Evolutionary conservation across 1,140 invertebrate species (phyloP).

Genomic region (Caenorhabditis briggsae): DNA sequence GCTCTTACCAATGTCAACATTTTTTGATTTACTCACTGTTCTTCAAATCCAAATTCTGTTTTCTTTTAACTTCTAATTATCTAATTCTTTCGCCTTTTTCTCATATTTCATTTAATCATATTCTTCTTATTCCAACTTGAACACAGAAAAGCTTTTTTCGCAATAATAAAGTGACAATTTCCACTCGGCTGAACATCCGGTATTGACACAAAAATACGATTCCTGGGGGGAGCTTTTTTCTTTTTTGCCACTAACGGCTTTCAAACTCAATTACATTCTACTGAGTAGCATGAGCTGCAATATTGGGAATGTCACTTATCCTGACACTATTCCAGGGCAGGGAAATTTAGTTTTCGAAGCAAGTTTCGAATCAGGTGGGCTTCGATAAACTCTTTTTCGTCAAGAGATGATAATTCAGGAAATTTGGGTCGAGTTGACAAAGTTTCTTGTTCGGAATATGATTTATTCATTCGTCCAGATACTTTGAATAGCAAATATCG

Average conservation of each 20-base stretch:
- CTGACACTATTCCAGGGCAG: constrained; percentile 80
- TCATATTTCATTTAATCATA: no score
- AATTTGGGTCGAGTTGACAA: constrained; percentile 95
- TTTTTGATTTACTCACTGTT: no score
- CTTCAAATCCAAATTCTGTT: no score
- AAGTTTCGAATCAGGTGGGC: constrained; percentile 89
- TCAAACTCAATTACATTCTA: no score
- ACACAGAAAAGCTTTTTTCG: not conserved
- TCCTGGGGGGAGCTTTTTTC: not conserved
- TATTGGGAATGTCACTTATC: constrained; percentile 86
- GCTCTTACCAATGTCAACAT: no score
- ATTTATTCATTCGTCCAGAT: constrained; percentile 94
- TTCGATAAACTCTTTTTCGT: not conserved
- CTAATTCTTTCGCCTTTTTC: not conserved
- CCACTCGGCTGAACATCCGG: not conserved
- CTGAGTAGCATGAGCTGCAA: not conserved
- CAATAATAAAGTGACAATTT: not conserved
- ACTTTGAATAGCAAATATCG: constrained; percentile 92
- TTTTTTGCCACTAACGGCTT: no score
- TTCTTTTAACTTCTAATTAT: no score
- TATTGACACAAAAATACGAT: not conserved
- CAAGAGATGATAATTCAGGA: constrained; percentile 81
- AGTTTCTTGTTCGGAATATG: constrained; percentile 93
- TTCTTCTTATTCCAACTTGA: not conserved
- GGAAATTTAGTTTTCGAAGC: constrained; percentile 98